Percentiles rank a stretch among this genome's conserved stretches.
Conservation (phyloP, 2,797 vertebrate species). For the Melanotaenia nigrans region DNA sequence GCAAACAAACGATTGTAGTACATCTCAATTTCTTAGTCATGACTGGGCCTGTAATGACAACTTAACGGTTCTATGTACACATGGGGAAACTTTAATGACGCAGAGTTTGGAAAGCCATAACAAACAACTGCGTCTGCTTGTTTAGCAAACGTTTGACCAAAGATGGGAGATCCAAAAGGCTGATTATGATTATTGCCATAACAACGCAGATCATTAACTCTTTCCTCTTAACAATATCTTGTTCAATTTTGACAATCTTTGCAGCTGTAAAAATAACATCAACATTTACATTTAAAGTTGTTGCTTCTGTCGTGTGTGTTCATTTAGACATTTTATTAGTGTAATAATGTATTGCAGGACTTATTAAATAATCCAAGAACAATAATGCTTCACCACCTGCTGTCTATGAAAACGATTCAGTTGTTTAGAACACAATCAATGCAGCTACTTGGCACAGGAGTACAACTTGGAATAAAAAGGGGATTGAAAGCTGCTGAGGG, state of each 20-base stretch:
- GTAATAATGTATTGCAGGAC: background rate
- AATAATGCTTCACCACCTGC: background rate
- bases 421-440: conserved; percentile 30
- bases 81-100: background rate
- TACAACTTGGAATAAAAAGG: background rate
- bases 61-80: background rate
- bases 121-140: background rate
- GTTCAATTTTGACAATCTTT: background rate
- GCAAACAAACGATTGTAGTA: conserved; percentile 26
- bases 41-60: background rate
- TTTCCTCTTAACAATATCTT: background rate
- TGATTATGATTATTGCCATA: background rate
- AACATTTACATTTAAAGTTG: background rate
- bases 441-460: conserved; percentile 13
- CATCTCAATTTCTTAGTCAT: background rate
- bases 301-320: background rate
- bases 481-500: conserved; percentile 37
- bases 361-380: background rate
- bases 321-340: background rate
- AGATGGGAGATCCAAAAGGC: background rate
- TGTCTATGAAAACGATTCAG: background rate
- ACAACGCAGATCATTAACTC: background rate
- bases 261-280: background rate
- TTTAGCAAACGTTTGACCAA: background rate
- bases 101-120: background rate